phyloP scores from a whole-genome alignment of 2,888 invertebrate species.

The Drosophila emarginata region DNA sequence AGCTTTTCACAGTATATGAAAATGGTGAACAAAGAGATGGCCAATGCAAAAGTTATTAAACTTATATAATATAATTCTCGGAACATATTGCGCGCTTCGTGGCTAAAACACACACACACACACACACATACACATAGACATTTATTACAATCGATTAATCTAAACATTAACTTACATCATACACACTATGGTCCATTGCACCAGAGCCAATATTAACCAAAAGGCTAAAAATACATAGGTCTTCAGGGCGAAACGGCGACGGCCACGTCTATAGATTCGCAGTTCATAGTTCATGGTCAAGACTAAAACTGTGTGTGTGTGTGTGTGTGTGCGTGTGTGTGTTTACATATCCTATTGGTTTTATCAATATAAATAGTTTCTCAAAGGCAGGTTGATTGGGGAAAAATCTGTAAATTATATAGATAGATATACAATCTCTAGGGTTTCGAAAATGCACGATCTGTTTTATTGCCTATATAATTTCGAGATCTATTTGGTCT shows the following conservation, averaged over 20 bases:
- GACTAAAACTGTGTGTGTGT: no score
- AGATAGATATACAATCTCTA: not conserved
- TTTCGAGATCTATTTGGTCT: not conserved
- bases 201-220: slow-evolving; percentile 42
- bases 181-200: slow-evolving; percentile 42
- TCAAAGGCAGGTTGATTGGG: no score
- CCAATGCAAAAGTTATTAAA: slow-evolving; percentile 33
- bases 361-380: no score
- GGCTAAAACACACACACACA: not conserved
- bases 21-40: slow-evolving; percentile 22
- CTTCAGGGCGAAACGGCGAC: slow-evolving; percentile 37
- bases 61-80: slow-evolving; percentile 13
- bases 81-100: slow-evolving; percentile 5
- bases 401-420: no score
- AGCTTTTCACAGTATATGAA: slow-evolving; percentile 52
- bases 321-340: no score
- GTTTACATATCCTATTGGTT: no score
- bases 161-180: slow-evolving; percentile 36
- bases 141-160: no score
- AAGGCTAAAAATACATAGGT: slow-evolving; percentile 34
- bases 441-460: not conserved
- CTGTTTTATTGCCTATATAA: not conserved
- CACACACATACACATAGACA: no score
- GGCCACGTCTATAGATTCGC: slow-evolving; percentile 24
- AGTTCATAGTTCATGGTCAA: slow-evolving; percentile 10